phyloP scores from a whole-genome alignment of 2,113 vertebrate genomes.

The Enhydra lutris region DNA sequence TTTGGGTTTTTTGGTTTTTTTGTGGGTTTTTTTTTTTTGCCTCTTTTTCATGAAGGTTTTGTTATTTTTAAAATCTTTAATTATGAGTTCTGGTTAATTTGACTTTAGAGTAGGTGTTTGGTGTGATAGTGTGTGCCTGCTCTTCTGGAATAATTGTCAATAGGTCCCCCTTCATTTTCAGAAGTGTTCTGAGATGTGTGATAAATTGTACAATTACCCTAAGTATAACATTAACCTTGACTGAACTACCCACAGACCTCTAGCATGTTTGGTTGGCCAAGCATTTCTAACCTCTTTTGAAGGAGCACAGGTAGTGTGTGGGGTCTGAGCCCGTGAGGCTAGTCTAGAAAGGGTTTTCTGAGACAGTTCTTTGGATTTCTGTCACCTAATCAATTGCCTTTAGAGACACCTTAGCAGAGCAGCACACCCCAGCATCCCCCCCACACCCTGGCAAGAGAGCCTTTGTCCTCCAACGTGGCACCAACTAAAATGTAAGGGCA shows the following conservation, averaged over 20 bases:
- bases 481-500: neutral
- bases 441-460: neutral
- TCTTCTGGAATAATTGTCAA: neutral
- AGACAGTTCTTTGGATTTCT: neutral
- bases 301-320: neutral
- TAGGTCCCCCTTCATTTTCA: neutral
- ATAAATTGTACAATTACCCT: neutral
- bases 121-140: neutral
- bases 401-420: neutral
- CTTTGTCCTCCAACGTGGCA: neutral
- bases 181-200: neutral
- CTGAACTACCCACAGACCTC: neutral
- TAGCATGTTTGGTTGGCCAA: neutral
- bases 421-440: neutral
- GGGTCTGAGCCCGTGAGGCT: neutral
- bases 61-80: neutral
- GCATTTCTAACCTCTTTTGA: neutral
- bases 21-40: neutral
- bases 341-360: neutral
- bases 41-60: neutral
- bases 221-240: neutral
- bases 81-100: neutral
- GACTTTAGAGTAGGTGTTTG: neutral
- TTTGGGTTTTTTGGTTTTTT: too few species aligned
- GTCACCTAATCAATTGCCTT: neutral